Evolutionary conservation across 2,113 vertebrate genomes (phyloP).

Genomic region (Syrmaticus mikado): DNA sequence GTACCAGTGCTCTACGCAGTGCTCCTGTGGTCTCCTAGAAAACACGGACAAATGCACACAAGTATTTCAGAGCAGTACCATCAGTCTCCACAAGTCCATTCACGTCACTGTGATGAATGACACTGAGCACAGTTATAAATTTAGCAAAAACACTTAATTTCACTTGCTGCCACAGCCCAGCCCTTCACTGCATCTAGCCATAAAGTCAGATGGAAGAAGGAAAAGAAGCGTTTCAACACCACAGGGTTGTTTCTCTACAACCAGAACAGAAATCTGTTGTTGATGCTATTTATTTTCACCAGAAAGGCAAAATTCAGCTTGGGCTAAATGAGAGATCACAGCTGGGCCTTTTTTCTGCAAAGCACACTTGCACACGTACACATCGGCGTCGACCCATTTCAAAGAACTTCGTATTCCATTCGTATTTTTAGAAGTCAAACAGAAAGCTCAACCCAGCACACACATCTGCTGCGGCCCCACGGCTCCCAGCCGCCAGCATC

Average conservation of each 20-base stretch:
- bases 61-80: background rate
- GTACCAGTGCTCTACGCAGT: background rate
- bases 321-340: accelerated
- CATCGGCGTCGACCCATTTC: background rate
- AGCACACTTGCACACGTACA: background rate
- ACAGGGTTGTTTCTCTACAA: background rate
- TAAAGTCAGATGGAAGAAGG: background rate
- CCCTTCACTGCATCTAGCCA: background rate
- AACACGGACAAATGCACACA: background rate
- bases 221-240: background rate
- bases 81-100: background rate
- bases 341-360: background rate
- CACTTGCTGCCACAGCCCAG: background rate
- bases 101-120: background rate
- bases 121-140: background rate
- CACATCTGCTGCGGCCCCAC: background rate
- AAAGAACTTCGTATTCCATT: background rate
- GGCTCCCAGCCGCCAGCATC: conserved; percentile 16
- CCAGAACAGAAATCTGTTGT: background rate
- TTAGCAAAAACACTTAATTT: background rate
- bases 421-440: conserved; percentile 24
- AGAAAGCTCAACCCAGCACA: conserved; percentile 21
- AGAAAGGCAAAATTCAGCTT: background rate
- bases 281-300: background rate
- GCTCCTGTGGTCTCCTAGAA: background rate